Conservation (phyloP, 2,113 vertebrate genomes). For the Tursiops truncatus region DNA sequence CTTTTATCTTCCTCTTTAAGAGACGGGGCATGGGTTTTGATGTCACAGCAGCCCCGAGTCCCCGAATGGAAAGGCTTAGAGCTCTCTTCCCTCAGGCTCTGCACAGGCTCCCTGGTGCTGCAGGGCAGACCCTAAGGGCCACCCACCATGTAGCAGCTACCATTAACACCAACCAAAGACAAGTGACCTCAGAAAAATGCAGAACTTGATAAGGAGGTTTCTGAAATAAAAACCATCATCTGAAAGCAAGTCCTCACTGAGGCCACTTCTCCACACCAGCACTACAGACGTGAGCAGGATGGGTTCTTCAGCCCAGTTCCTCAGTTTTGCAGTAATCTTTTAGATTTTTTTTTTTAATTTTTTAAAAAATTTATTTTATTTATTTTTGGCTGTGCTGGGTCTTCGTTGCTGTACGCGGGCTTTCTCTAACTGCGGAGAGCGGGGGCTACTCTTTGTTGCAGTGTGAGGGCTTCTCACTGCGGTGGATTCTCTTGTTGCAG, state of each 20-base stretch:
- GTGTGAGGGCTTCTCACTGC: too few species aligned
- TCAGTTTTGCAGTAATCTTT: background rate
- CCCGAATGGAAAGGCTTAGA: accelerated
- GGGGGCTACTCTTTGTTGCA: too few species aligned
- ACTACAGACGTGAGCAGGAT: background rate
- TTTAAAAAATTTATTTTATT: too few species aligned
- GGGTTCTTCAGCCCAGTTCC: background rate
- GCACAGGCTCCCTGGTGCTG: background rate
- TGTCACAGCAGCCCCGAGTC: background rate
- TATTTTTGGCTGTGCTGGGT: too few species aligned
- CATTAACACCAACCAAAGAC: background rate
- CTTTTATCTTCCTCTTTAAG: background rate
- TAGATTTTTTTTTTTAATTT: too few species aligned
- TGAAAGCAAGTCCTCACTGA: background rate
- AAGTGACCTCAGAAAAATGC: background rate
- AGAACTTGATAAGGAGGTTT: background rate
- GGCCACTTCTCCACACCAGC: background rate
- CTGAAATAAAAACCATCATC: background rate
- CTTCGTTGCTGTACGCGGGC: too few species aligned
- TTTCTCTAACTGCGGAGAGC: too few species aligned
- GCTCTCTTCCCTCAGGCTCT: background rate
- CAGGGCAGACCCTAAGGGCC: background rate
- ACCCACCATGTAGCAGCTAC: background rate
- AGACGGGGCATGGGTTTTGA: background rate
- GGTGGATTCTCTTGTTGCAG: too few species aligned